Evolutionary conservation across 2,888 invertebrate species (phyloP), one percentile per base, ranked within the genome.

Genomic region (Leptarthrus brevirostris): DNA sequence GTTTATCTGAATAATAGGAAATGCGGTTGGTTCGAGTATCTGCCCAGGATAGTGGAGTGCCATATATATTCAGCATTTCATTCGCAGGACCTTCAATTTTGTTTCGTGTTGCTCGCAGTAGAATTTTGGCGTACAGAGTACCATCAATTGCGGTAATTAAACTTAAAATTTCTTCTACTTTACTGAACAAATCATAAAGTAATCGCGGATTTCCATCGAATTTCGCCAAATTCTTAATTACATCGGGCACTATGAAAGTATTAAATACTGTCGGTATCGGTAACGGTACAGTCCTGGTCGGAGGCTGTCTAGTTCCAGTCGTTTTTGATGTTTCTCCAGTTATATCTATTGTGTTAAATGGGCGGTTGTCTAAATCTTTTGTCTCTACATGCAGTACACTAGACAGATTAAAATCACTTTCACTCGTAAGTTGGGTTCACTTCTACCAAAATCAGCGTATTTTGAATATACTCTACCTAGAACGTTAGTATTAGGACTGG

Each of bases 61-160:
- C 77, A 18, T 76, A 76, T 74, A 76, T 76, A 30, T 77, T 78
- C 0, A 78, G 40, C 1, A 77, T 73, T 36, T 78, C 77, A 40
- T 77, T 77, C 0, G 78, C 76, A 16, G 56, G 69, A 1, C 78
- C 77, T n/a, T 44, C 54, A 1, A 77, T 76, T 74, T 77, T 77
- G 49, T 78, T 78, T 2, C 77, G 22, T 26, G 75, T 76, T 5
- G 75, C 74, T 26, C 76, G 30, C 2, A 77, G 12, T 16, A 76
- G 18, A n/a, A 77, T 70, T 30, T 69, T 58, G 16, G 64, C 75
- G 24, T 76, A 72, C 10, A 74, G 71, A 18, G 74, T 76, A 12
- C 70, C 72, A 26, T 77, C 74, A 2, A 34, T 69, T 12, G 49
- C 40, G n/a, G 47, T 53, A 1, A 76, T 64, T 20, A 72, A 36